phyloP scores from a whole-genome alignment of 2,888 invertebrate genomes.

The Gisinianus flammeolus region DNA sequence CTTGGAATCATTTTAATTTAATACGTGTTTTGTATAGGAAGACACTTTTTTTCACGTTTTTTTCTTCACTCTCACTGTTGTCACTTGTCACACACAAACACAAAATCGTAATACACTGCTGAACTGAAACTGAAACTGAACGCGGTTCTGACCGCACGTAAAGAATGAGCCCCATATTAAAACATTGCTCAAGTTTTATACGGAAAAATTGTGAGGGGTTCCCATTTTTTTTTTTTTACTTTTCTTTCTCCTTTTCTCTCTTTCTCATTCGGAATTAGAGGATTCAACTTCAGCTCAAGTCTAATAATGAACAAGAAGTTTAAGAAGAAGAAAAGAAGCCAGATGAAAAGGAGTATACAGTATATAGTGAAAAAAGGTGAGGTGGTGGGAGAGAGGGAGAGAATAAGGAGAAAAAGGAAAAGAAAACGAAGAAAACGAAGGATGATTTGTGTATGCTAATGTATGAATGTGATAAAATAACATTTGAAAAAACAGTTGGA shows the following conservation, averaged over 20 bases:
- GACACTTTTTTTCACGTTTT: not conserved
- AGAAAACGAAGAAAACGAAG: not conserved
- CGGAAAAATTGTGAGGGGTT: not conserved
- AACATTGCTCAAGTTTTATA: slow-evolving; percentile 37
- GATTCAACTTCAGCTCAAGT: too few relatives aligned
- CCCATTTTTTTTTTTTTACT: not conserved
- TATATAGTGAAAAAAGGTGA: not conserved
- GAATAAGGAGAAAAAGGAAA: not conserved
- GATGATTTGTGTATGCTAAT: not conserved
- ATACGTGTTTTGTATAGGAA: too few relatives aligned
- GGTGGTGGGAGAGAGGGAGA: not conserved
- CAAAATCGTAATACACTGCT: not conserved
- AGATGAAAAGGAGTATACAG: not conserved
- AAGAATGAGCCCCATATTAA: slow-evolving; percentile 22
- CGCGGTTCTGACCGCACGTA: not conserved
- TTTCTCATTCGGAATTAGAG: too few relatives aligned
- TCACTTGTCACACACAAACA: not conserved
- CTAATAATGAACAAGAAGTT: too few relatives aligned
- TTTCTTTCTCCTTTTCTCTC: not conserved
- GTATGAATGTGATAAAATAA: not conserved
- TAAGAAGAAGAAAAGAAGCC: not conserved
- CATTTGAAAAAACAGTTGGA: too few relatives aligned
- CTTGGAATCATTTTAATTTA: not conserved
- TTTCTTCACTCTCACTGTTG: not conserved
- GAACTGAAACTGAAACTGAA: not conserved